Conservation (phyloP, 1,140 invertebrate genomes). For the Drosophila tropicalis region DNA sequence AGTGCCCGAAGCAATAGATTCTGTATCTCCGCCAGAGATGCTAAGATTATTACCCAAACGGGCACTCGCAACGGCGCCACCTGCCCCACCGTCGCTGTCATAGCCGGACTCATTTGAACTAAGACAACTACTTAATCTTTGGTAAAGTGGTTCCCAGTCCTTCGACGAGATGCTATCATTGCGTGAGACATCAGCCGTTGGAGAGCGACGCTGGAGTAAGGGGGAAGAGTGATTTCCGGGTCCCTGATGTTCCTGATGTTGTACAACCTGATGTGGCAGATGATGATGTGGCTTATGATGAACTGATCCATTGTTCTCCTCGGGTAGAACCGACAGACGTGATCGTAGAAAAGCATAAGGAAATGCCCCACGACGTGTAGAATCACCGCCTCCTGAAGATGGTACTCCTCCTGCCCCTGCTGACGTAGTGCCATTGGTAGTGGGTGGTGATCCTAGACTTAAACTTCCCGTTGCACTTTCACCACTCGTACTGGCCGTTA, state of each 20-base stretch:
- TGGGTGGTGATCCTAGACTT: conserved; percentile 42
- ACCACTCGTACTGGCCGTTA: conserved; percentile 51
- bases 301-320: conserved; percentile 87
- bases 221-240: conserved; percentile 45
- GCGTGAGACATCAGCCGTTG: conserved; percentile 74
- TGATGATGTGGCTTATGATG: conserved; percentile 59
- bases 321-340: conserved; percentile 89
- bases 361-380: conserved; percentile 85
- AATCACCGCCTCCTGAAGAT: conserved; percentile 25
- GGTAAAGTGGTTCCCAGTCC: conserved; percentile 84
- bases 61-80: conserved; percentile 83
- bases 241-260: conserved; percentile 14
- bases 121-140: conserved; percentile 88
- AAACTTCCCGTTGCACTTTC: conserved; percentile 35
- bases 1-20: conserved; percentile 83
- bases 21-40: conserved; percentile 82
- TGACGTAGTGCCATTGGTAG: conserved; percentile 4
- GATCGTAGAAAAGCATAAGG: conserved; percentile 91
- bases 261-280: conserved; percentile 25
- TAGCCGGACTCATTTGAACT: conserved; percentile 93
- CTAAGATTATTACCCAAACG: conserved; percentile 82
- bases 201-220: conserved; percentile 59
- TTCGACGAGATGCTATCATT: conserved; percentile 82
- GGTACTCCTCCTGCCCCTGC: background rate
- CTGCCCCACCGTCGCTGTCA: conserved; percentile 89